Evolutionary conservation across 1,140 invertebrate species (phyloP).

Genomic region (Magallana angulata): DNA sequence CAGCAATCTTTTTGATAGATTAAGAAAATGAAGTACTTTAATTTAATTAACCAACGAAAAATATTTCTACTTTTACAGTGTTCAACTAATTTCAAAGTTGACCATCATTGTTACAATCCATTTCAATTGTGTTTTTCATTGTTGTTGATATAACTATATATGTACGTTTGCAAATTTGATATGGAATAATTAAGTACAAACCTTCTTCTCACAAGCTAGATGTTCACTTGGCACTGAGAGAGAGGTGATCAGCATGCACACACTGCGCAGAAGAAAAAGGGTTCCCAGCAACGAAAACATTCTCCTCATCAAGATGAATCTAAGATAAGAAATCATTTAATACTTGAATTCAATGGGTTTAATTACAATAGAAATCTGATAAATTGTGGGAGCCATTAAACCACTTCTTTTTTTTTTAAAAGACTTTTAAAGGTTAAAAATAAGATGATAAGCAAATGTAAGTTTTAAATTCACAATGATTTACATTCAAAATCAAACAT

Average conservation of each 20-base stretch:
- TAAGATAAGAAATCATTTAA: slow-evolving; percentile 78
- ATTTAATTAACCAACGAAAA: too few relatives aligned
- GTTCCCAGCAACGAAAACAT: slow-evolving; percentile 98
- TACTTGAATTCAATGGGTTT: too few relatives aligned
- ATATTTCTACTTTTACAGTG: too few relatives aligned
- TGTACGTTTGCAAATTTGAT: neutral
- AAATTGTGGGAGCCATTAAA: too few relatives aligned
- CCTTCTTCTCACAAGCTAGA: slow-evolving; percentile 94
- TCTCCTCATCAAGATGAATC: slow-evolving; percentile 95
- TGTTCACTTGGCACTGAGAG: slow-evolving; percentile 97
- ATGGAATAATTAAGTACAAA: slow-evolving; percentile 70
- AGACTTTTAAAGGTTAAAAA: too few relatives aligned
- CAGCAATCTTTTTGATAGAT: too few relatives aligned
- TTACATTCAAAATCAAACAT: neutral
- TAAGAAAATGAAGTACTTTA: too few relatives aligned
- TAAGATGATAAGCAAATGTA: too few relatives aligned
- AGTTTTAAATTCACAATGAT: neutral
- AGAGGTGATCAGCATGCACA: slow-evolving; percentile 99
- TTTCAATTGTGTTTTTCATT: neutral
- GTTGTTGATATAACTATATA: too few relatives aligned
- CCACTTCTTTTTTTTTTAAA: too few relatives aligned
- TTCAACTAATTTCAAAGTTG: too few relatives aligned
- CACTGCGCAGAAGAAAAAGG: slow-evolving; percentile 96
- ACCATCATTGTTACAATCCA: neutral
- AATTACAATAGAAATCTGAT: too few relatives aligned